A percentile compares a stretch with the other conserved stretches of the same genome.
Evolutionary conservation across 23 tunicate species (phyloP).

Genomic region (Ciona savignyi): DNA sequence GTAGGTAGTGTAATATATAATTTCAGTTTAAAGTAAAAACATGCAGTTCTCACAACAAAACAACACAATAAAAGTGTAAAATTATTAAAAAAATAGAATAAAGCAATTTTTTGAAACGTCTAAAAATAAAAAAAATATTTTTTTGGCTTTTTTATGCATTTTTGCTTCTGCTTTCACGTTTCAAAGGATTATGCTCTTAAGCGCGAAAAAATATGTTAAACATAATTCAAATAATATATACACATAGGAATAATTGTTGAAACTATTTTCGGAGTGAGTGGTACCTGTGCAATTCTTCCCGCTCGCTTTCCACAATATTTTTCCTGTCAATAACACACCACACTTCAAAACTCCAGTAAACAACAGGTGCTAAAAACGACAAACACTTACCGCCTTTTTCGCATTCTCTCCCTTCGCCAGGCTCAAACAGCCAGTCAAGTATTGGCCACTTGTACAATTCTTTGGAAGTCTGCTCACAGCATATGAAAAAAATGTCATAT

Average conservation of each 20-base stretch:
- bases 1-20: background rate
- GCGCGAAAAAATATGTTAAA: no score
- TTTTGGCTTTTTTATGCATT: no score
- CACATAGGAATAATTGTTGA: no score
- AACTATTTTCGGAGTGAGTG: no score
- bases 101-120: background rate
- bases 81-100: background rate
- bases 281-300: constrained; percentile 17
- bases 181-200: no score
- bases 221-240: no score
- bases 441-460: constrained; percentile 38
- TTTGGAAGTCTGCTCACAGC: constrained; percentile 64
- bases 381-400: constrained; percentile 66
- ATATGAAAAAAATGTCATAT: no score
- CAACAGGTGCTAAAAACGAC: background rate
- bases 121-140: no score
- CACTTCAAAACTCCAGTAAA: background rate
- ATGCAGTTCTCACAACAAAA: no score
- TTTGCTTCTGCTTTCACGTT: no score
- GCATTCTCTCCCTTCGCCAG: constrained; percentile 50
- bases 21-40: background rate
- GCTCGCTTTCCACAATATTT: constrained; percentile 17
- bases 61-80: background rate
- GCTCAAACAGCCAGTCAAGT: constrained; percentile 40
- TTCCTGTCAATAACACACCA: constrained; percentile 20